Conservation (phyloP, 2,797 vertebrate genomes). For the Poecilia wingei region DNA sequence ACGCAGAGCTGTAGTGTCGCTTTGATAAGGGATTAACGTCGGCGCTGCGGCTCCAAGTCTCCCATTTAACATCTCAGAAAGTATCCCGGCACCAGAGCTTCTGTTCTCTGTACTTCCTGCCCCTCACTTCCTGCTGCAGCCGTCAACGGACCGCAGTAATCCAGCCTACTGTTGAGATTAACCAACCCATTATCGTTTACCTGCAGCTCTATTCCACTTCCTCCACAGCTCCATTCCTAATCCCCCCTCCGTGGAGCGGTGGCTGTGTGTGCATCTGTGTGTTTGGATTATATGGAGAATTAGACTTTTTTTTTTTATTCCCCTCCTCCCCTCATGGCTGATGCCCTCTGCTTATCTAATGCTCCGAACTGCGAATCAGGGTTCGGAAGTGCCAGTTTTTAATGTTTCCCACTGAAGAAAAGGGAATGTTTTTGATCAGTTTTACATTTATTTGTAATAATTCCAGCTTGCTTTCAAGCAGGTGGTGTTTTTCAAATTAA, state of each 20-base stretch:
- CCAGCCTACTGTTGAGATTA: conserved; percentile 58
- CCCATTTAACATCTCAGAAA: background rate
- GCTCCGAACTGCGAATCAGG: conserved; percentile 52
- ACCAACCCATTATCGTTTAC: conserved; percentile 62
- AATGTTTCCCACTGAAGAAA: conserved; percentile 7
- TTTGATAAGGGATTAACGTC: conserved; percentile 15
- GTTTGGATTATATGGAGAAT: conserved; percentile 69
- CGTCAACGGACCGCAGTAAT: conserved; percentile 41
- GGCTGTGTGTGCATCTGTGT: conserved; percentile 40
- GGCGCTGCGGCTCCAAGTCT: conserved; percentile 2
- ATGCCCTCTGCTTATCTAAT: conserved; percentile 67
- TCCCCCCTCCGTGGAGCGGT: conserved; percentile 29
- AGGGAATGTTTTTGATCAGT: conserved; percentile 13
- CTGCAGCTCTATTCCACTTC: conserved; percentile 48
- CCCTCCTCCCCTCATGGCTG: conserved; percentile 2
- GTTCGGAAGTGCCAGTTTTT: conserved; percentile 50
- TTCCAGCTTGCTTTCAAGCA: conserved; percentile 17
- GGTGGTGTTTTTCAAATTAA: background rate
- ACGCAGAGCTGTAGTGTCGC: background rate
- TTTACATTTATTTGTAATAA: background rate
- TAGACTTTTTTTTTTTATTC: conserved; percentile 31
- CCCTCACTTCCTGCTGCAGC: background rate
- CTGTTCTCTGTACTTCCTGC: background rate
- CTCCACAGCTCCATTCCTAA: conserved; percentile 53
- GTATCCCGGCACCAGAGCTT: conserved; percentile 6